Base-by-base conservation (phyloP, 1,140 invertebrate genomes). In the Musca vetustissima region DNA sequence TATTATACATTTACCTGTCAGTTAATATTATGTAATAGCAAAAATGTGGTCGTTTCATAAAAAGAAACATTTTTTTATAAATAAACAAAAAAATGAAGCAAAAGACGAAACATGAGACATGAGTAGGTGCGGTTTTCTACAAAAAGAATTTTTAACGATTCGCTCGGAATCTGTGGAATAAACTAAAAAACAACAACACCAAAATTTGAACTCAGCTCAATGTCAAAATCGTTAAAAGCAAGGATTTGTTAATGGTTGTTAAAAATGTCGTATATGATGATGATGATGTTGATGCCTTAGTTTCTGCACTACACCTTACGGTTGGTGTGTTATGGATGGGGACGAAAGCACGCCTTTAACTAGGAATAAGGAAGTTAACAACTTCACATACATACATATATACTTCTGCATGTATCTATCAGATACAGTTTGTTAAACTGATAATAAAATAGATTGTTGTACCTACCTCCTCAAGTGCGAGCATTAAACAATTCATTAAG, bases 151-250 rank as follows among this genome's bases (percentile, higher is more conserved):
- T 57, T 57, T 57, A 57, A 57, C 36, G 36, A 43, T 43, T 6
- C 11, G 36, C 36, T 8, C 36, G 13, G 36, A 43, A 43, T 43
- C 36, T 43, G 36, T 43, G 1, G 36, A 43, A 43, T 4, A 43
- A 43, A 43, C 36, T 11, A n/a, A n/a, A n/a, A n/a, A 43, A 13
- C 36, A 43, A 43, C 36, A 43, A 43, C 36, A 43, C 4, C 11
- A 43, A 43, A n/a, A n/a, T n/a, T n/a, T 43, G 6, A 43, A 11
- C 36, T 43, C 11, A 43, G 36, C 36, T 61, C 57, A 61, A 61
- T 61, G 57, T 61, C 57, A 61, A 61, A 61, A 0, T 43, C 57
- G 57, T 61, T 61, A 36, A 61, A 32, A 19, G 57, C 57, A 61
- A 61, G 57, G 32, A 61, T 61, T 36, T 36, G 15, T 4, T 52